These are phyloP conservation scores for Megaptera novaeangliae DNA, from an alignment of 2,113 vertebrate genomes.

Conservation along the genomic window DNA sequence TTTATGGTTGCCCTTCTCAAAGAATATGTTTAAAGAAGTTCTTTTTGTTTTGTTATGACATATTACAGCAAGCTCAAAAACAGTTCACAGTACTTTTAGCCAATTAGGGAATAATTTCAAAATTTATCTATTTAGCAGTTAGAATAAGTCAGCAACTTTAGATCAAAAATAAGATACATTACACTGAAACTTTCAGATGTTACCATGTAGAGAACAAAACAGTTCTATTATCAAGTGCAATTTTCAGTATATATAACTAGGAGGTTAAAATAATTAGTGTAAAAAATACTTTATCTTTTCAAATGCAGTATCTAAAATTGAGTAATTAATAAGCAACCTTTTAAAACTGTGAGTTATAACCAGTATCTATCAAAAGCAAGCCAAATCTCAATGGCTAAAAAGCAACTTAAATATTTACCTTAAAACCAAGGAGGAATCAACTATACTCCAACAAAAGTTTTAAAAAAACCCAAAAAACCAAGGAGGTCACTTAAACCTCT, in stretches of 20 bases:
- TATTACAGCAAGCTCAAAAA: background rate
- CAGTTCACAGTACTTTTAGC: background rate
- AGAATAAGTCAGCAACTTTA: constrained; percentile 6
- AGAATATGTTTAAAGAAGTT: background rate
- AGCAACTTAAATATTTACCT: constrained; percentile 69
- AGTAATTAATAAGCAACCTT: constrained; percentile 23
- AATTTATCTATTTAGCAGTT: constrained; percentile 23
- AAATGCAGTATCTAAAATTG: background rate
- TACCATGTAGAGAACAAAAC: constrained; percentile 12
- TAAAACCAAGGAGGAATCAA: constrained; percentile 47
- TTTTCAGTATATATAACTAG: background rate
- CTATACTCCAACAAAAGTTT: background rate
- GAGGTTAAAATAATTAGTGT: constrained; percentile 1
- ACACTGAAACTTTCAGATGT: background rate
- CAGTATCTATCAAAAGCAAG: constrained; percentile 37
- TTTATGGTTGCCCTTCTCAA: background rate
- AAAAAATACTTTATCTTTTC: constrained; percentile 20
- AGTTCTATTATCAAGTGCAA: constrained; percentile 8
- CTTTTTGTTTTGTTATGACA: background rate
- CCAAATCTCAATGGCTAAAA: constrained; percentile 64
- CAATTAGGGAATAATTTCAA: background rate
- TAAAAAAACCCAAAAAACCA: background rate
- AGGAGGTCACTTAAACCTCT: background rate
- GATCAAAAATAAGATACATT: background rate
- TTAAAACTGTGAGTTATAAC: background rate